Base-by-base conservation (phyloP, 2,888 invertebrate genomes). In the Sminthurinus aureus region DNA sequence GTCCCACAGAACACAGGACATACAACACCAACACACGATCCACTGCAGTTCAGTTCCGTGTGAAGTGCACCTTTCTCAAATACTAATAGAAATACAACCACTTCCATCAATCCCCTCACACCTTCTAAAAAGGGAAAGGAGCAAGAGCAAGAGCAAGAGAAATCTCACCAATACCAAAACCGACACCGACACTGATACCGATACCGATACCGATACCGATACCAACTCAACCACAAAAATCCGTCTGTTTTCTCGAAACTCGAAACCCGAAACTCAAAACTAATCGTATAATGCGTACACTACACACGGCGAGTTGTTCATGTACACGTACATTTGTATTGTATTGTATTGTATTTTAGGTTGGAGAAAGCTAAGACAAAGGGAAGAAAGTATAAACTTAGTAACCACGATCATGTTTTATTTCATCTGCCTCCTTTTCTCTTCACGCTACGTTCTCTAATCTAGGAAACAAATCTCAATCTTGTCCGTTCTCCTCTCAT, bases 381-480 rank as follows among this genome's bases (percentile, higher is more conserved):
- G 52, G 52, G 24, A 71, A 71, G 26, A 38, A 38, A 38, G 6
- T 38, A 38, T 6, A 38, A 38, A 38, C 1, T 1, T 38, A 38
- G 38, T 38, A 38, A 38, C 3, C 38, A 38, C 3, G 38, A 38
- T 1, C 38, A 38, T 38, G 3, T 38, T 38, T 38, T 38, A 38
- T 38, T 38, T 24, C 20, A 24, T 4, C 24, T 24, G 4, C 71
- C 71, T 24, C 26, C 24, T 26, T 22, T 24, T 24, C 26, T 71
- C 71, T 22, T 24, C 24, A 13, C 26, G 8, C 22, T 71, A 22
- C 1, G 13, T 52, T 50, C 22, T 76, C 58, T 76, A 76, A 76
- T 76, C 76, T 76, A 24, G 52, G 58, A 52, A 51, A 76, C 76
- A 52, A 76, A 76, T 76, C 76, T 76, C 58, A 51, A 76, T 76